Base-by-base conservation (phyloP, 2,888 invertebrate genomes). In the Sarcophaga variegata region DNA sequence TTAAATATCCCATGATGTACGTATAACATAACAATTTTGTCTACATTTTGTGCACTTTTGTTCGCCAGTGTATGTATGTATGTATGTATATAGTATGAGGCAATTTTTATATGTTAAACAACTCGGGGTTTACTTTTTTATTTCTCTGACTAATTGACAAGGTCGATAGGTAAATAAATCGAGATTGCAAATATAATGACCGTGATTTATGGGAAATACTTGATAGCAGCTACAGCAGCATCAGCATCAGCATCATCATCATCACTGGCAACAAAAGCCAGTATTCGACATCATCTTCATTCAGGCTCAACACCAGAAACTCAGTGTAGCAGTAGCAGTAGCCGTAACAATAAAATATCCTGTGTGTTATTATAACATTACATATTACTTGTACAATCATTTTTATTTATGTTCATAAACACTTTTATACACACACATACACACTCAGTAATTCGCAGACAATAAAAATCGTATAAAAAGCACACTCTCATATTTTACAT, bases 81-180 rank as follows among this genome's bases (percentile, higher is more conserved):
- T 27, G 27, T 45, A 37, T 60, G 67, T 62, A n/a, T 37, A 37
- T 37, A 37, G 20, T 47, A n/a, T 59, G 14, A 47, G 54, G 54
- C 45, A 64, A 20, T 62, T 74, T 78, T 70, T 69, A 69, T 70
- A 67, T 79, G 37, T 37, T 37, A 37, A 37, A 37, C 37, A 25
- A 63, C 10, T 66, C 8, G 27, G n/a, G 37, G n/a, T 20, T 76
- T 54, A 45, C 49, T 59, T 76, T 76, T 54, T 54, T 81, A 80
- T 86, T 83, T 37, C 64, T 66, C 54, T 83, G 83, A 86, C 86
- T 87, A 87, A 87, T 87, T 87, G 87, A 87, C 87, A 87, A 87
- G 87, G 87, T 87, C 87, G 87, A 87, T 87, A 82, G 87, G 84
- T 86, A 83, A 88, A 86, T 87, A 87, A 85, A 86, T 83, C 82